These are phyloP conservation scores for Plecturocebus donacophilus DNA, from an alignment of 2,113 vertebrate genomes.

Conservation along the genomic window DNA sequence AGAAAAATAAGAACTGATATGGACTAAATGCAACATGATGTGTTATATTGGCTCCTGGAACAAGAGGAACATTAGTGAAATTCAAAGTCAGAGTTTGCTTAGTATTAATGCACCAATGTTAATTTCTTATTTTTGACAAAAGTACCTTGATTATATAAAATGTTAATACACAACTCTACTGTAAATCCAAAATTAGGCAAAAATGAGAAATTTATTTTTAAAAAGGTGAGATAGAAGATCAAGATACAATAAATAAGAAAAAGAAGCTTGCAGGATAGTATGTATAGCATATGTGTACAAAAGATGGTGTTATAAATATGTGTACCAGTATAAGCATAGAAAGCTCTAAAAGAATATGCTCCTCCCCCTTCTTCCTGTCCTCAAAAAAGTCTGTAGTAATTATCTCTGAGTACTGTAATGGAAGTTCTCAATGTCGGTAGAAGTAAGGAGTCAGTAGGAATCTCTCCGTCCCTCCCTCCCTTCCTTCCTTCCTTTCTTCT, in stretches of 20 bases:
- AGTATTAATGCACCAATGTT: not conserved
- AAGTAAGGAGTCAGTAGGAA: not conserved
- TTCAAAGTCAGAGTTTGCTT: not conserved
- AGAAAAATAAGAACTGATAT: not conserved
- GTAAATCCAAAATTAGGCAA: not conserved
- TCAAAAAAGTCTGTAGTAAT: not conserved
- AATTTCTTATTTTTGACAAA: constrained; percentile 21
- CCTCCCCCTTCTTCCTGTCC: not conserved
- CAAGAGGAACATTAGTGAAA: not conserved
- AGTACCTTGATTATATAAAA: not conserved
- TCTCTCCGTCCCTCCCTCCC: not conserved
- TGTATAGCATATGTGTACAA: not conserved
- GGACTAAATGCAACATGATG: not conserved
- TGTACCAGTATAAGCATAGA: not conserved
- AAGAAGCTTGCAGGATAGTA: not conserved
- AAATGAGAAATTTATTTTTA: constrained; percentile 12
- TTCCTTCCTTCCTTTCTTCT: too few species aligned
- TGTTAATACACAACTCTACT: not conserved
- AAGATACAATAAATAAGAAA: not conserved
- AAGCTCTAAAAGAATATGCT: not conserved
- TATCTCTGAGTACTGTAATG: not conserved
- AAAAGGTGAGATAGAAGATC: not conserved
- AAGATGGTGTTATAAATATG: not conserved
- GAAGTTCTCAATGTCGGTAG: not conserved
- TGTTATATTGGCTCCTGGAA: not conserved